Percentiles rank a stretch among this genome's conserved stretches.
Evolutionary conservation across 2,888 invertebrate species (phyloP).

Genomic region (Rhabditophanes sp.): DNA sequence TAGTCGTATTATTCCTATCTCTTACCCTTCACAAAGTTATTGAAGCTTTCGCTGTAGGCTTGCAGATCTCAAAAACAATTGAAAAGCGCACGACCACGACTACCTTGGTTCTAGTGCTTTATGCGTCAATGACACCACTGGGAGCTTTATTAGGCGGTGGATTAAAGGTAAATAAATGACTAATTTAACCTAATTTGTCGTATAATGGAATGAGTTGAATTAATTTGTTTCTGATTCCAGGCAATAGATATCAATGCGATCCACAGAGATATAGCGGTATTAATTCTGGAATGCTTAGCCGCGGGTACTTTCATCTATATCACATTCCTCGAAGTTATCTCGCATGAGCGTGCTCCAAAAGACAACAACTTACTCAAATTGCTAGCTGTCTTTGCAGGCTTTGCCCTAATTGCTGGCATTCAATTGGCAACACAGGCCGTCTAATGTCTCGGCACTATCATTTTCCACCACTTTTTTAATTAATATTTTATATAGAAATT

Average conservation of each 20-base stretch:
- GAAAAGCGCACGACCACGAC: constrained; percentile 15
- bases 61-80: constrained; percentile 43
- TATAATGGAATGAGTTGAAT: too few relatives aligned
- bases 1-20: constrained; percentile 36
- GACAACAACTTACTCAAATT: constrained; percentile 27
- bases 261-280: constrained; percentile 25
- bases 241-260: constrained; percentile 16
- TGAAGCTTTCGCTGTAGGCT: constrained; percentile 52
- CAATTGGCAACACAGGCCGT: too few relatives aligned
- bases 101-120: too few relatives aligned
- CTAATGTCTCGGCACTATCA: too few relatives aligned
- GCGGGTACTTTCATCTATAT: constrained; percentile 42
- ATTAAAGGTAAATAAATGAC: constrained; percentile 6
- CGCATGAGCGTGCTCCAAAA: constrained; percentile 15
- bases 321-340: constrained; percentile 26
- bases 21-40: constrained; percentile 48
- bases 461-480: too few relatives aligned
- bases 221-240: constrained; percentile 9
- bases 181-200: constrained; percentile 1
- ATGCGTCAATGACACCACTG: constrained; percentile 57
- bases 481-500: too few relatives aligned
- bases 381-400: constrained; percentile 30
- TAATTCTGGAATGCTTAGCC: constrained; percentile 30
- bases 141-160: constrained; percentile 46
- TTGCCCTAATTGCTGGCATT: constrained; percentile 27